Evolutionary conservation across 2,888 invertebrate species (phyloP).

Genomic region (Synanthedon myopaeformis): DNA sequence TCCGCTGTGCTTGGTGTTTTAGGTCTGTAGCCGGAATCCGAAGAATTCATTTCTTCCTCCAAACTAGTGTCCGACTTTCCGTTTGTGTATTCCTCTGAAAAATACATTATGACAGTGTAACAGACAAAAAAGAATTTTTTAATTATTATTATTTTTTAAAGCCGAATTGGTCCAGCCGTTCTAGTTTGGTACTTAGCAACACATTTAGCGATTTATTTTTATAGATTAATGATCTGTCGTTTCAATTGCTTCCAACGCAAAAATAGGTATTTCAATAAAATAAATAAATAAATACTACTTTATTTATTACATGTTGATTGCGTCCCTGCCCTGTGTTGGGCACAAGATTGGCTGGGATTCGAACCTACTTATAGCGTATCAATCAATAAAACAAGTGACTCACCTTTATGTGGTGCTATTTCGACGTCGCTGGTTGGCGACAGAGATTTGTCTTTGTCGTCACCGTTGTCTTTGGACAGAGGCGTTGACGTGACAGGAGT

Average conservation of each 20-base stretch:
- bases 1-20: slow-evolving; percentile 85
- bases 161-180: background rate
- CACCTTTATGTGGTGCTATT: slow-evolving; percentile 47
- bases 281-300: too few relatives aligned
- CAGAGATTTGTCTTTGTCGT: slow-evolving; percentile 51
- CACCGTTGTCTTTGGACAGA: slow-evolving; percentile 22
- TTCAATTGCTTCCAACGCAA: too few relatives aligned
- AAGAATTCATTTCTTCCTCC: slow-evolving; percentile 73
- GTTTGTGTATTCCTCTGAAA: slow-evolving; percentile 61
- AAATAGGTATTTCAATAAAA: too few relatives aligned
- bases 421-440: slow-evolving; percentile 69
- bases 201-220: too few relatives aligned
- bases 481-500: slow-evolving; percentile 38
- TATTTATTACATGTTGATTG: too few relatives aligned
- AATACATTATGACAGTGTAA: background rate
- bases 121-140: too few relatives aligned
- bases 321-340: too few relatives aligned
- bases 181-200: too few relatives aligned
- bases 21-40: slow-evolving; percentile 75
- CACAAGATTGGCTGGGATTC: too few relatives aligned
- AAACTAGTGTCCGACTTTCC: slow-evolving; percentile 73
- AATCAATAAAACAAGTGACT: too few relatives aligned
- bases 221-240: too few relatives aligned
- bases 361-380: too few relatives aligned
- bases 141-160: background rate